These are phyloP conservation scores for Laspeyria flexula DNA, from an alignment of 2,888 invertebrate genomes.

Conservation along the genomic window DNA sequence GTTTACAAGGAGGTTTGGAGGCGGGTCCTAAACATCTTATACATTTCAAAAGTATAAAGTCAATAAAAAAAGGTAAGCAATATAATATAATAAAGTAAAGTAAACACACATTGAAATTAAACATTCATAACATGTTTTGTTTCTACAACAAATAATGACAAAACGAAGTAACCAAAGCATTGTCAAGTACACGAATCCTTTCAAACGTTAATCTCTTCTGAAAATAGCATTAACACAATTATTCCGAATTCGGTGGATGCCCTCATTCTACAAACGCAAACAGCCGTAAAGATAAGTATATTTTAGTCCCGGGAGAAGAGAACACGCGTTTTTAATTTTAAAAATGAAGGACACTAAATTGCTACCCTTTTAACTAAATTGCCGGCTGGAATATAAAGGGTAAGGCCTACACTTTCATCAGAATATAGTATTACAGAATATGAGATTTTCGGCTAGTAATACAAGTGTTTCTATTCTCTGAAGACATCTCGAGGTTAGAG, in stretches of 20 bases:
- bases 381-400: constrained; percentile 16
- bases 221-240: background rate
- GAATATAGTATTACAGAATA: background rate
- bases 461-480: background rate
- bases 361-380: constrained; percentile 43
- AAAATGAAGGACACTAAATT: constrained; percentile 25
- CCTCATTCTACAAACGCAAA: constrained; percentile 3
- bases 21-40: too few relatives aligned
- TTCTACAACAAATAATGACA: too few relatives aligned
- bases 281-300: constrained; percentile 11
- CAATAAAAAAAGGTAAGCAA: too few relatives aligned
- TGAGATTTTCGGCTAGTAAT: background rate
- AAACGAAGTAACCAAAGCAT: too few relatives aligned
- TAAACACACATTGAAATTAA: too few relatives aligned
- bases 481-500: background rate
- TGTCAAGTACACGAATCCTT: too few relatives aligned
- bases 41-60: too few relatives aligned
- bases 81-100: too few relatives aligned
- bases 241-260: background rate
- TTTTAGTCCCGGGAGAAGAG: constrained; percentile 7
- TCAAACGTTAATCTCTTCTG: background rate
- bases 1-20: too few relatives aligned
- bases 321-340: constrained; percentile 30
- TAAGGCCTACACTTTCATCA: background rate
- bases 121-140: too few relatives aligned